phyloP scores from a whole-genome alignment of 2,888 invertebrate species.

The Leptinotarsa juncta region DNA sequence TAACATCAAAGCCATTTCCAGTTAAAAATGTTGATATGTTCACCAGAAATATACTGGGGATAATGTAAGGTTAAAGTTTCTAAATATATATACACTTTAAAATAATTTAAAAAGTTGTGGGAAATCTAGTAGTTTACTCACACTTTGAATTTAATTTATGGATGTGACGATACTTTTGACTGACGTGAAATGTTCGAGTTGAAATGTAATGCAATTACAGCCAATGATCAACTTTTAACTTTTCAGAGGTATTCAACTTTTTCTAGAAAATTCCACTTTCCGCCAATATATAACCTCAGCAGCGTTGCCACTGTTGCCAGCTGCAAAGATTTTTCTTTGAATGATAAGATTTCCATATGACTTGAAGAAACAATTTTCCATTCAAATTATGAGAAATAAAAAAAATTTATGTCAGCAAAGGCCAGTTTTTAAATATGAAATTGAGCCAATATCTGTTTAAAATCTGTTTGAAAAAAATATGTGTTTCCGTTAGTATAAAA shows the following conservation, averaged over 20 bases:
- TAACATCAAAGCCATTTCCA: slow-evolving; percentile 59
- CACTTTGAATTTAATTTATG: slow-evolving; percentile 8
- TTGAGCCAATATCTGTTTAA: too few species aligned
- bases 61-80: not conserved
- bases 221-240: too few species aligned
- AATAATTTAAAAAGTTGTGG: too few species aligned
- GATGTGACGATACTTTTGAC: not conserved
- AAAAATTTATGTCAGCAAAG: too few species aligned
- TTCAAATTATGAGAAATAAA: too few species aligned
- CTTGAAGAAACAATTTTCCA: too few species aligned
- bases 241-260: not conserved
- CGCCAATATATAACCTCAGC: not conserved
- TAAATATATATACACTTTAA: too few species aligned
- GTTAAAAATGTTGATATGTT: slow-evolving; percentile 27
- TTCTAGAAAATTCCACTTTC: slow-evolving; percentile 6
- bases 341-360: too few species aligned
- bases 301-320: slow-evolving; percentile 5
- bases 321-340: not conserved
- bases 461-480: too few species aligned
- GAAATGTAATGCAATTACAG: not conserved
- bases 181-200: not conserved
- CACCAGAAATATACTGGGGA: not conserved
- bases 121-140: slow-evolving; percentile 5
- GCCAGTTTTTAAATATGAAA: too few species aligned
- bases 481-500: too few species aligned